A percentile compares a stretch with the other conserved stretches of the same genome.
These are phyloP conservation scores for Teinopalpus imperialis DNA, from an alignment of 2,888 invertebrate species.

Conservation along the genomic window DNA sequence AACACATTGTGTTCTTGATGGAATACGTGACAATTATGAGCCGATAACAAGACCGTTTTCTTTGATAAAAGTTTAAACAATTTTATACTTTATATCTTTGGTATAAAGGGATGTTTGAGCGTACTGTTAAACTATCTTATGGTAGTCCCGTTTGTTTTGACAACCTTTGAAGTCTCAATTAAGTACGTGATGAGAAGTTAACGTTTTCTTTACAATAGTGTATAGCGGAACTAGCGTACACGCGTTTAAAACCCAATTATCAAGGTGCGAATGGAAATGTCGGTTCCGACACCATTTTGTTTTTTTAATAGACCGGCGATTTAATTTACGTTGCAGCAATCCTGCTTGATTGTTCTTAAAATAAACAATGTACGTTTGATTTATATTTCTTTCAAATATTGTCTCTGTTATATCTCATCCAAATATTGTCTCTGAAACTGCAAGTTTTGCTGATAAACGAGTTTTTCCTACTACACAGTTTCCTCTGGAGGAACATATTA, in stretches of 20 bases:
- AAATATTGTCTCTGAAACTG: too few species aligned
- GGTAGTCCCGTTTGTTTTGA: constrained; percentile 18
- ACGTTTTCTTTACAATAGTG: constrained; percentile 28
- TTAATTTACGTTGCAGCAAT: too few species aligned
- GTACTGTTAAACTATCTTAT: constrained; percentile 1
- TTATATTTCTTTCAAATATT: too few species aligned
- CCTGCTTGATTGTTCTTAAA: too few species aligned
- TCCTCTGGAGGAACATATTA: too few species aligned
- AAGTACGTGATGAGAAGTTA: constrained; percentile 38
- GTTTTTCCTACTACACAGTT: too few species aligned
- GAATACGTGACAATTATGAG: constrained; percentile 34
- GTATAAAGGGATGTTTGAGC: neutral
- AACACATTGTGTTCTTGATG: constrained; percentile 33
- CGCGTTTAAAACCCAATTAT: constrained; percentile 33
- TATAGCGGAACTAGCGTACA: constrained; percentile 30
- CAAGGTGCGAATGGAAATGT: constrained; percentile 32
- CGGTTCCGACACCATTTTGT: constrained; percentile 29
- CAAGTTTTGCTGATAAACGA: too few species aligned
- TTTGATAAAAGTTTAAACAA: neutral
- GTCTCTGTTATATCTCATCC: too few species aligned
- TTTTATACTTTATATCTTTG: constrained; percentile 19
- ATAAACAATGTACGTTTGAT: too few species aligned
- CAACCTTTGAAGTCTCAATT: constrained; percentile 36
- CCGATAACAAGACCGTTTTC: constrained; percentile 13
- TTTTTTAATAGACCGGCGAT: too few species aligned